Evolutionary conservation across 2,888 invertebrate species (phyloP).

Genomic region (Thecophora atra): DNA sequence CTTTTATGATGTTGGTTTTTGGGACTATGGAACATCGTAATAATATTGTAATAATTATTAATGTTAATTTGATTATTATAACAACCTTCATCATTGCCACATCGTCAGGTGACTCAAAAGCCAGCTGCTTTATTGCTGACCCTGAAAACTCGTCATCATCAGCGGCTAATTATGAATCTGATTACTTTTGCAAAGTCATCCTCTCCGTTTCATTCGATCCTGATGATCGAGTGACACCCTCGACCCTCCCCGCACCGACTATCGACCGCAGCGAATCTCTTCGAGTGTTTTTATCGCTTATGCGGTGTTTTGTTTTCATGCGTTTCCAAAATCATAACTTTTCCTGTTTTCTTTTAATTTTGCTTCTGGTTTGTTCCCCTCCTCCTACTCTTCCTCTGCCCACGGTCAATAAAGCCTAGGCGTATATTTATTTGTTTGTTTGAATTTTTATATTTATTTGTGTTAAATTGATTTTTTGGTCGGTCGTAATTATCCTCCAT

Average conservation of each 20-base stretch:
- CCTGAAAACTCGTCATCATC: neutral
- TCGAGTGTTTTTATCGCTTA: conserved; percentile 52
- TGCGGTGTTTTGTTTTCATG: conserved; percentile 46
- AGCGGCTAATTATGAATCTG: neutral
- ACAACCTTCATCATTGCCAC: too few species aligned
- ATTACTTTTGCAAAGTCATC: neutral
- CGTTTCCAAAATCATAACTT: conserved; percentile 34
- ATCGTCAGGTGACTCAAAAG: too few species aligned
- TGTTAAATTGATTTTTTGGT: conserved; percentile 41
- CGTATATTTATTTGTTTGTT: conserved; percentile 34
- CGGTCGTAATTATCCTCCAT: conserved; percentile 38
- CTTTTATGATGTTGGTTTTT: too few species aligned
- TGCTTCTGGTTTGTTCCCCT: neutral
- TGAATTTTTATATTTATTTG: conserved; percentile 34
- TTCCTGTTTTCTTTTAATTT: conserved; percentile 46
- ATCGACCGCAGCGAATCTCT: conserved; percentile 53
- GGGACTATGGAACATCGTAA: too few species aligned
- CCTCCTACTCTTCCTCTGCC: neutral
- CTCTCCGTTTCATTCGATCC: too few species aligned
- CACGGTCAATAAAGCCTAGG: neutral
- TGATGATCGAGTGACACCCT: too few species aligned
- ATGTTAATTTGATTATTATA: too few species aligned
- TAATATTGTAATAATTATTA: too few species aligned
- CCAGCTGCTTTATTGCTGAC: neutral
- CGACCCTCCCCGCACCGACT: neutral